Percentiles rank a stretch among this genome's conserved stretches.
Evolutionary conservation across 2,797 vertebrate genomes (phyloP).

Genomic region (Gymnodraco acuticeps): DNA sequence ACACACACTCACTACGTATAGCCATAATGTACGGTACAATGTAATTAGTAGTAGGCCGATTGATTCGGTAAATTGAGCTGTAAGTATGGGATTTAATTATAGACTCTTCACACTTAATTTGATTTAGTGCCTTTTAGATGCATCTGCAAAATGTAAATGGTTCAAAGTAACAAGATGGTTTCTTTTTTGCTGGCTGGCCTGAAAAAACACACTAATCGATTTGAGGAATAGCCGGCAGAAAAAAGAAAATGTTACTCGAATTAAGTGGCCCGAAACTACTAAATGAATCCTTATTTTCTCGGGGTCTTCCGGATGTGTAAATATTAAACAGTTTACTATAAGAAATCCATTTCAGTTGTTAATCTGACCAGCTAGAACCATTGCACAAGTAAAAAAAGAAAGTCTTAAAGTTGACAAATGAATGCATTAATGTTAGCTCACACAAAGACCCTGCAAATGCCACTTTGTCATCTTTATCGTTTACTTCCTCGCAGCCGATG

Average conservation of each 20-base stretch:
- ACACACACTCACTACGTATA: background rate
- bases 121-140: background rate
- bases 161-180: background rate
- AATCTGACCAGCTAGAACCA: background rate
- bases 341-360: background rate
- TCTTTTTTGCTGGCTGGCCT: background rate
- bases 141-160: background rate
- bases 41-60: background rate
- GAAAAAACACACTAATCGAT: background rate
- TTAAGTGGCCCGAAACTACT: too few species aligned
- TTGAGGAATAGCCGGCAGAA: background rate
- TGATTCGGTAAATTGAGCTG: background rate
- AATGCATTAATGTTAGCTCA: background rate
- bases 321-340: background rate
- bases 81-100: background rate
- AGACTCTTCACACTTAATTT: background rate
- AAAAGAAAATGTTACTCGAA: background rate
- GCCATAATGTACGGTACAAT: background rate
- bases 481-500: slow-evolving; percentile 89
- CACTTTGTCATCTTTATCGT: slow-evolving; percentile 1
- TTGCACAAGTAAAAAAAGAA: background rate
- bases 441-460: background rate
- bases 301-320: background rate
- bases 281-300: background rate
- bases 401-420: background rate